Percentiles rank a stretch among this genome's conserved stretches.
These are phyloP conservation scores for Laspeyria flexula DNA, from an alignment of 2,888 invertebrate species.

Conservation along the genomic window DNA sequence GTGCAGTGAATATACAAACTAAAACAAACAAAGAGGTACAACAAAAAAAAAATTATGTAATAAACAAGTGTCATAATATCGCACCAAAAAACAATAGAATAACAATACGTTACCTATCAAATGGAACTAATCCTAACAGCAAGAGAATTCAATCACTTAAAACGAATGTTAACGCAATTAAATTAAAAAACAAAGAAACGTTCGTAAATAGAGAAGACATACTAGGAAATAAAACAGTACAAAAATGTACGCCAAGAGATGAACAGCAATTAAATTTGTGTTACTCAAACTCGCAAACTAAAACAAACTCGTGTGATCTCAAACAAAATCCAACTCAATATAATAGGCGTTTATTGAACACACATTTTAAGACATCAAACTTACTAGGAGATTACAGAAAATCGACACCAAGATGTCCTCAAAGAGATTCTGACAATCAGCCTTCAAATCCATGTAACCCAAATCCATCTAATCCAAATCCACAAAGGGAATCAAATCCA, in stretches of 20 bases:
- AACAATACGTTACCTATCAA: not conserved
- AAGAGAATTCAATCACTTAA: not conserved
- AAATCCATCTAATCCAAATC: not conserved
- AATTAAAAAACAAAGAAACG: not conserved
- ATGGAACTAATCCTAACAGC: not conserved
- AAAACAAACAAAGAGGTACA: not conserved
- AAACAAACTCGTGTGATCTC: too few species aligned
- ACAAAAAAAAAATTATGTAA: not conserved
- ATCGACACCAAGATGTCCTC: slow-evolving; percentile 9
- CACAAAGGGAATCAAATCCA: too few species aligned
- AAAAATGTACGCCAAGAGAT: too few species aligned
- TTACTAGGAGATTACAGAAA: not conserved
- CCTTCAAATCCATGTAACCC: not conserved
- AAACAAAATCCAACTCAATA: too few species aligned
- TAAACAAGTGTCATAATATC: too few species aligned
- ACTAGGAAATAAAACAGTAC: too few species aligned
- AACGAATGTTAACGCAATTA: not conserved
- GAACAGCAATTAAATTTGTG: too few species aligned
- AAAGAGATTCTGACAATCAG: not conserved
- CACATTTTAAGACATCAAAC: too few species aligned
- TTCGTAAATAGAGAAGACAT: not conserved
- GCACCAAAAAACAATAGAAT: too few species aligned
- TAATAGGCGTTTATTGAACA: too few species aligned
- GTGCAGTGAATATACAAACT: not conserved
- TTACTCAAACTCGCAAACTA: too few species aligned